A percentile compares a stretch with the other conserved stretches of the same genome.
phyloP scores from a whole-genome alignment of 2,888 invertebrate genomes.

The Synergus laeviventris region DNA sequence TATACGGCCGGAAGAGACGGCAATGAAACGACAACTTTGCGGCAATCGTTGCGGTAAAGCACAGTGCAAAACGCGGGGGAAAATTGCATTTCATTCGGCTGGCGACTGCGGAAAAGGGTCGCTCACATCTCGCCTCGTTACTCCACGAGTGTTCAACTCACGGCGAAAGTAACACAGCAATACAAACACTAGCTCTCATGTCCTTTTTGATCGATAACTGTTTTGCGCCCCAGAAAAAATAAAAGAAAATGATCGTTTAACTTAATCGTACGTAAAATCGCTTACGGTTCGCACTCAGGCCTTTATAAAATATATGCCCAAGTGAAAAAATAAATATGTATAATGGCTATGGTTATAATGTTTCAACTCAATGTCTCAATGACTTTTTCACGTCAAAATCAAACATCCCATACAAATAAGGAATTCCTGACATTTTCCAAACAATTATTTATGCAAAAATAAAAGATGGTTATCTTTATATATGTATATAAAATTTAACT shows the following conservation, averaged over 20 bases:
- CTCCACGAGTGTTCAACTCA: slow-evolving; percentile 19
- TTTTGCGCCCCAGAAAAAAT: not conserved
- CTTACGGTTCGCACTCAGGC: not conserved
- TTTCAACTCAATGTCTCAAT: no score
- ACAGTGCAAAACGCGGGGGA: slow-evolving; percentile 46
- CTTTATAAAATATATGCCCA: not conserved
- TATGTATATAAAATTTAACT: no score
- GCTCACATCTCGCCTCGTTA: slow-evolving; percentile 39
- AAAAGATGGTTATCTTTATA: no score
- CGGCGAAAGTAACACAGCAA: not conserved
- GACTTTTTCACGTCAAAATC: no score
- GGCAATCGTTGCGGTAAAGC: slow-evolving; percentile 50
- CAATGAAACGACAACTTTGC: slow-evolving; percentile 50
- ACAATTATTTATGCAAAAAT: no score
- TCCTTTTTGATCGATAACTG: slow-evolving; percentile 26
- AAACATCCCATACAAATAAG: no score
- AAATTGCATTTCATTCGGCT: slow-evolving; percentile 59
- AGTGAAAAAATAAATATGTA: no score
- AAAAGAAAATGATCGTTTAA: not conserved
- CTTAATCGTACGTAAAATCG: slow-evolving; percentile 10
- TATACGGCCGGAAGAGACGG: slow-evolving; percentile 60
- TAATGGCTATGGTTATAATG: no score
- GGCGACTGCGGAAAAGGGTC: slow-evolving; percentile 51
- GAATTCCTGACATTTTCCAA: no score
- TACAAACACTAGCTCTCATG: not conserved